Evolutionary conservation across 2,113 vertebrate genomes (phyloP), one percentile per base, ranked within the genome.

Genomic region (Hypomesus transpacificus): DNA sequence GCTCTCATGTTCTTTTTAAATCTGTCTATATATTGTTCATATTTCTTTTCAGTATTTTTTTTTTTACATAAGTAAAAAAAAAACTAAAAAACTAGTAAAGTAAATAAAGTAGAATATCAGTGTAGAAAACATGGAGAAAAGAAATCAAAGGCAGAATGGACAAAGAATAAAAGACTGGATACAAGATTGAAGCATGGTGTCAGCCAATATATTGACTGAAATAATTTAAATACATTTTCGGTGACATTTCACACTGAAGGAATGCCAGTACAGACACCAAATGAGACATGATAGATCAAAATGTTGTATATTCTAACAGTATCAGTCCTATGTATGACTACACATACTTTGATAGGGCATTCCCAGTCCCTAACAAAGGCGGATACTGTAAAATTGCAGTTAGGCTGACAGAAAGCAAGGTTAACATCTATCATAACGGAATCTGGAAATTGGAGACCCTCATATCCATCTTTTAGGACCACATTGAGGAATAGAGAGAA

Each of bases 401-500:
- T 67, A 73, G 71, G 82, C 73, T 66, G 70, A 88, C 73, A 74
- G 72, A 71, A 84, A 85, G 72, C 68, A 81, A 76, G 76, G 85
- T 83, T 87, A 87, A 87, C 85, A 84, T 46, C 39, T 9, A 61
- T 84, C 3, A 39, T 84, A 84, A 87, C 7, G 83, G 86, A 85
- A 84, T 87, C 76, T 68, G 83, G 84, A 86, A 81, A 83, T 81
- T 80, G 77, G 81, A 84, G 66, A 78, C 85, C 81, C 67, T 86
- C 84, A 86, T 86, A 87, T 86, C 88, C 85, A 87, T 86, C 83
- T 77, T 67, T 21, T 78, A 77, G 84, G 81, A 83, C 72, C 74
- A 84, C 69, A 86, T 53, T 6, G n/a, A 80, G 39, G 61, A 71
- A 75, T 68, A 21, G 77, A 71, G 59, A 73, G 63, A 80, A 61